phyloP scores from a whole-genome alignment of 2,888 invertebrate genomes.

The Spilarctia lutea region DNA sequence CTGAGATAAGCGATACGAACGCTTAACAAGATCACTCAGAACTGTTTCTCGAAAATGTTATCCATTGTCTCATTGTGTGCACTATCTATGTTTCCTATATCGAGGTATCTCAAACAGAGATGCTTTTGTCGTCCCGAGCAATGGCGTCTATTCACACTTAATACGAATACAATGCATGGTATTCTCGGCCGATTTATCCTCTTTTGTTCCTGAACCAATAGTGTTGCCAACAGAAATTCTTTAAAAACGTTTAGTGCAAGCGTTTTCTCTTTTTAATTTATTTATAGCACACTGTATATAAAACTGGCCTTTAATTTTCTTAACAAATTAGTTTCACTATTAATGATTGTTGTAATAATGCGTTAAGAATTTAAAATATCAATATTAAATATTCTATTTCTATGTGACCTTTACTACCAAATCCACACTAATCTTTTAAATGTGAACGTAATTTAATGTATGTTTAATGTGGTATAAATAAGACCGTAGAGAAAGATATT shows the following conservation, averaged over 20 bases:
- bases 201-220: conserved; percentile 63
- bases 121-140: conserved; percentile 64
- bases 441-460: too few species aligned
- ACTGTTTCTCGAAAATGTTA: conserved; percentile 34
- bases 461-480: too few species aligned
- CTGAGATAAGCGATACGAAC: conserved; percentile 14
- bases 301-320: conserved; percentile 21
- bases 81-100: conserved; percentile 52
- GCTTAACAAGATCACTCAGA: conserved; percentile 18
- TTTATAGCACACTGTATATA: conserved; percentile 47
- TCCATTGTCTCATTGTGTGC: conserved; percentile 44
- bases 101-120: conserved; percentile 55
- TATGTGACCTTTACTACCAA: too few species aligned
- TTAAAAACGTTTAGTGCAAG: conserved; percentile 57
- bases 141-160: conserved; percentile 70
- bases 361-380: too few species aligned
- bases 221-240: conserved; percentile 63
- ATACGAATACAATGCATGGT: conserved; percentile 74
- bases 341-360: not conserved
- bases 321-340: too few species aligned
- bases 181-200: conserved; percentile 69
- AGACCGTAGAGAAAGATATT: too few species aligned
- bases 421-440: too few species aligned
- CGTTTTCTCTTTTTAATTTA: conserved; percentile 50
- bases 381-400: too few species aligned